Conservation (phyloP, 2,113 vertebrate species). For the Syrrhaptes paradoxus region DNA sequence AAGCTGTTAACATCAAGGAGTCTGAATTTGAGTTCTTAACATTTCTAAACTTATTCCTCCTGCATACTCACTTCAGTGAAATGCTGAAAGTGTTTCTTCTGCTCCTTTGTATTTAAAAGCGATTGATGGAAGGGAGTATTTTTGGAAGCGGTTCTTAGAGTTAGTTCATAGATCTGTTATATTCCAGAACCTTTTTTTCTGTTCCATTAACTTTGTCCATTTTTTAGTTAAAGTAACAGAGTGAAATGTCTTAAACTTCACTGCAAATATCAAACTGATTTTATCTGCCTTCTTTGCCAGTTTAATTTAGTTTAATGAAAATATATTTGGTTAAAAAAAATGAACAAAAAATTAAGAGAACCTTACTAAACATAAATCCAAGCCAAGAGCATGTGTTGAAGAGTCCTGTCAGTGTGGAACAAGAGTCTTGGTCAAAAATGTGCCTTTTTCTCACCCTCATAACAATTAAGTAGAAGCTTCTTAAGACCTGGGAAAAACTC, state of each 20-base stretch:
- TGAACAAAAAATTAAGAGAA: not conserved
- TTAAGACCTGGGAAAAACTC: not conserved
- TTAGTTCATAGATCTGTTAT: not conserved
- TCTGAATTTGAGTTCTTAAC: not conserved
- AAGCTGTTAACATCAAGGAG: not conserved
- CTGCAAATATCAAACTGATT: not conserved
- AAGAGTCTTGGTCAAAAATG: not conserved
- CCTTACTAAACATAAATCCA: not conserved
- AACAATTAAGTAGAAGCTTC: not conserved
- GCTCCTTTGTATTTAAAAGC: not conserved
- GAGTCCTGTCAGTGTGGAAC: not conserved
- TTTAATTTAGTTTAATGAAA: not conserved
- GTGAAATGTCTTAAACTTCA: not conserved
- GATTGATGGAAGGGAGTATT: not conserved
- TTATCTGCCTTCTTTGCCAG: not conserved
- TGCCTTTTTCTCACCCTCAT: not conserved
- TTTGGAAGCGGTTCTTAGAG: not conserved
- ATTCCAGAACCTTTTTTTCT: not conserved
- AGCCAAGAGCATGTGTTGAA: not conserved
- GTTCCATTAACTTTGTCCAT: not conserved
- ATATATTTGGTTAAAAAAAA: not conserved
- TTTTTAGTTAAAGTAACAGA: not conserved
- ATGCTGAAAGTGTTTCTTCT: not conserved
- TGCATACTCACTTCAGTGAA: not conserved
- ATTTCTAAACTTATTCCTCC: not conserved